Evolutionary conservation across 2,113 vertebrate species (phyloP).

Genomic region (Lonchura striata): DNA sequence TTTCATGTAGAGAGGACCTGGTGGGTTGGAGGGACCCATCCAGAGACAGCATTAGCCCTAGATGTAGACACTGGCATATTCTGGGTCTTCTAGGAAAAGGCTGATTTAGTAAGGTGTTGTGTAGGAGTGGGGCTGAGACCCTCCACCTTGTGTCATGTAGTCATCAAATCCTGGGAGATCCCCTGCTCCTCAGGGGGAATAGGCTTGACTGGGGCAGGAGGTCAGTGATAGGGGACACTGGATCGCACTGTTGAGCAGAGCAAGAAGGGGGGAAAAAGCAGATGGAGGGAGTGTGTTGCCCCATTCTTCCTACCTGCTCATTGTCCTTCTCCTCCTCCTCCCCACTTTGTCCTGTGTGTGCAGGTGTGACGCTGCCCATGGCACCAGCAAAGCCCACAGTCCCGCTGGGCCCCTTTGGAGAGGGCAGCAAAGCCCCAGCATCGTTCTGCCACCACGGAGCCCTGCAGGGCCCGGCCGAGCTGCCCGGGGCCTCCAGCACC

Average conservation of each 20-base stretch:
- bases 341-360: background rate
- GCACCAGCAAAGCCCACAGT: constrained; percentile 68
- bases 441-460: constrained; percentile 41
- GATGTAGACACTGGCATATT: background rate
- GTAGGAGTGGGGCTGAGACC: background rate
- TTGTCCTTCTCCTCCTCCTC: background rate
- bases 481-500: background rate
- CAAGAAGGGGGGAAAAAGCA: background rate
- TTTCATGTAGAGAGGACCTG: background rate
- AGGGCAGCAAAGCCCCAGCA: constrained; percentile 11
- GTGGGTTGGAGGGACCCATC: background rate
- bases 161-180: background rate
- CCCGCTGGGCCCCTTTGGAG: constrained; percentile 24
- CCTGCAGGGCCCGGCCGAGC: constrained; percentile 5
- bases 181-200: background rate
- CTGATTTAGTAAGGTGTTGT: background rate
- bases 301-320: background rate
- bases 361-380: constrained; percentile 61
- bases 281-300: fast-evolving
- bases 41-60: background rate
- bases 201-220: background rate
- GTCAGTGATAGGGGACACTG: background rate
- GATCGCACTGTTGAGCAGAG: background rate
- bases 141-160: fast-evolving
- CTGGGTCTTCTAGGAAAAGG: background rate